phyloP scores from a whole-genome alignment of 1,140 invertebrate genomes.

The Drusus annulatus region DNA sequence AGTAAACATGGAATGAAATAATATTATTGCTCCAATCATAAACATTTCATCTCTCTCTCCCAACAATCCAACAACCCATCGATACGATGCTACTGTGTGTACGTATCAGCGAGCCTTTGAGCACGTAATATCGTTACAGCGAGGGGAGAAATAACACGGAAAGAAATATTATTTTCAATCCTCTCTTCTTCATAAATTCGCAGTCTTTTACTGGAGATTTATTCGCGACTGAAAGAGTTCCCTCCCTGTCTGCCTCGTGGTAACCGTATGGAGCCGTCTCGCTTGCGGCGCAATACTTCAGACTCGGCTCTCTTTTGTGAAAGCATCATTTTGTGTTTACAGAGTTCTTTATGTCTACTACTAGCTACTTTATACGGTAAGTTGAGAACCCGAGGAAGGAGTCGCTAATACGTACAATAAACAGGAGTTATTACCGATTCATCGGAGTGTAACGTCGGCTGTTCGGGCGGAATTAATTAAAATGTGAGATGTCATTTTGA shows the following conservation, averaged over 20 bases:
- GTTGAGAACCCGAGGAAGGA: constrained; percentile 35
- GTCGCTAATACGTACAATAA: constrained; percentile 53
- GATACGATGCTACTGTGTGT: constrained; percentile 24
- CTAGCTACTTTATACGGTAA: constrained; percentile 37
- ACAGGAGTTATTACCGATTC: constrained; percentile 51
- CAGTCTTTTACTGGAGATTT: constrained; percentile 56
- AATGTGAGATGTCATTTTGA: background rate
- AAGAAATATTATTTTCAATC: constrained; percentile 54
- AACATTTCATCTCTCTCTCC: constrained; percentile 51
- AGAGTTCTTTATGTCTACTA: constrained; percentile 49
- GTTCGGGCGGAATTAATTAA: constrained; percentile 48
- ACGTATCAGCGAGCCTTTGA: constrained; percentile 46
- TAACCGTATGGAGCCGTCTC: constrained; percentile 14
- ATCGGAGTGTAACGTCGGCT: constrained; percentile 36
- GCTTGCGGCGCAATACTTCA: constrained; percentile 37
- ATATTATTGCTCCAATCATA: constrained; percentile 53
- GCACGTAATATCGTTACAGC: constrained; percentile 56
- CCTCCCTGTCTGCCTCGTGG: constrained; percentile 13
- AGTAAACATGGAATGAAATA: constrained; percentile 50
- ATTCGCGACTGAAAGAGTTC: constrained; percentile 27
- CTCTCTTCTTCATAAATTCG: constrained; percentile 56
- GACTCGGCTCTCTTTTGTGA: constrained; percentile 43
- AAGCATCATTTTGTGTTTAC: constrained; percentile 53
- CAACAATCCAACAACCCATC: constrained; percentile 43
- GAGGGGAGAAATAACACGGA: constrained; percentile 43